phyloP scores from a whole-genome alignment of 2,888 invertebrate genomes.

The Scaptomyza cyrtandrae region DNA sequence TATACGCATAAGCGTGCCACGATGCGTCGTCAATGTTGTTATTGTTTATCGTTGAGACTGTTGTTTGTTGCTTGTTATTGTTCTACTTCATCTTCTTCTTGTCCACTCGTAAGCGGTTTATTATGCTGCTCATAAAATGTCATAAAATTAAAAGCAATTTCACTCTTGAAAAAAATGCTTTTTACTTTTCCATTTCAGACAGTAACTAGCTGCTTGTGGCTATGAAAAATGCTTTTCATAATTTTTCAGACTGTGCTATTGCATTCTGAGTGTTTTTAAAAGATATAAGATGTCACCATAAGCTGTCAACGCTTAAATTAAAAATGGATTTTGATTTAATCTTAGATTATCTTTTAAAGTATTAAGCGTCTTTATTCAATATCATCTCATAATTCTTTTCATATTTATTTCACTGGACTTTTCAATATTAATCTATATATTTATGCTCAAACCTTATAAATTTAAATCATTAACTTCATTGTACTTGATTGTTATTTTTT shows the following conservation, averaged over 20 bases:
- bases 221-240: conserved; percentile 5
- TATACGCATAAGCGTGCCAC: conserved; percentile 47
- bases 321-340: neutral
- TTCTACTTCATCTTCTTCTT: neutral
- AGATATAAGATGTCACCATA: neutral
- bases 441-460: neutral
- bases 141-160: conserved; percentile 77
- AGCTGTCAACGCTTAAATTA: conserved; percentile 10
- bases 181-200: conserved; percentile 39
- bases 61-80: conserved; percentile 11
- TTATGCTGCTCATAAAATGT: conserved; percentile 62
- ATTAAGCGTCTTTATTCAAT: neutral
- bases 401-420: neutral
- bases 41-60: conserved; percentile 47
- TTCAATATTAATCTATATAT: neutral
- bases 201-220: conserved; percentile 39
- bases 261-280: conserved; percentile 21
- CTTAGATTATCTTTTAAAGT: neutral
- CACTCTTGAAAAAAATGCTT: conserved; percentile 40
- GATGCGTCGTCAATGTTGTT: conserved; percentile 54
- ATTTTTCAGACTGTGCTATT: neutral
- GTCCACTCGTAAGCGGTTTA: conserved; percentile 57
- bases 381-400: too few relatives aligned
- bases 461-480: neutral
- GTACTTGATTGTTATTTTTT: neutral